A percentile compares a stretch with the other conserved stretches of the same genome.
Conservation (phyloP, 2,797 vertebrate genomes). For the Phrynocephalus guinanensis region DNA sequence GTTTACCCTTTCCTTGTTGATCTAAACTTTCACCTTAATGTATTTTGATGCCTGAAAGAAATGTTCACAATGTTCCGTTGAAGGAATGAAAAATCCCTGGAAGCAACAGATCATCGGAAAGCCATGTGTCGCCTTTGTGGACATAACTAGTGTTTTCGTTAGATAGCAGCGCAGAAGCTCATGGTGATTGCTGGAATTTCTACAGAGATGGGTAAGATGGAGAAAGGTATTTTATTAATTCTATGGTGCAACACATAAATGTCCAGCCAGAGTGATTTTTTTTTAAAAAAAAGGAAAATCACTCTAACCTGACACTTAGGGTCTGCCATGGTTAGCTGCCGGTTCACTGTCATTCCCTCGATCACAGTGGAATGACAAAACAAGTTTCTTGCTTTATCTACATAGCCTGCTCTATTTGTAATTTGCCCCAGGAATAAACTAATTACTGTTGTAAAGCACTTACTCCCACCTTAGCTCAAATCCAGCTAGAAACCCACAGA, state of each 20-base stretch:
- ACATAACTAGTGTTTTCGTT: background rate
- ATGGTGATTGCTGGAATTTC: constrained; percentile 6
- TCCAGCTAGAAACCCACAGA: constrained; percentile 45
- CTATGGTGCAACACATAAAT: constrained; percentile 51
- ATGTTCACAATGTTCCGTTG: background rate
- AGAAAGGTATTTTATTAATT: constrained; percentile 37
- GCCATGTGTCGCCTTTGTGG: background rate
- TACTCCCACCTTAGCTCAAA: constrained; percentile 50
- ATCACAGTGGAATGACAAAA: constrained; percentile 64
- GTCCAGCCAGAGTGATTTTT: constrained; percentile 5
- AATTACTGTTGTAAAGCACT: constrained; percentile 67
- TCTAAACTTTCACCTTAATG: constrained; percentile 21
- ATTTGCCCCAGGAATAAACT: constrained; percentile 68
- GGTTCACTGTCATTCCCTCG: constrained; percentile 53
- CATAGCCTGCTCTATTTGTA: constrained; percentile 62
- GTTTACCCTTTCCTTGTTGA: constrained; percentile 4
- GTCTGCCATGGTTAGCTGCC: constrained; percentile 57
- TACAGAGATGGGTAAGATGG: background rate
- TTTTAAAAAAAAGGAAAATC: constrained; percentile 50
- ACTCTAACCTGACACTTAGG: constrained; percentile 44
- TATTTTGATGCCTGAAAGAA: constrained; percentile 7
- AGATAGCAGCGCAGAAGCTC: background rate
- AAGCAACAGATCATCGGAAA: background rate
- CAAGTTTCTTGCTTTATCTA: constrained; percentile 62
- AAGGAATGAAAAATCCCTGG: background rate